Base-by-base conservation (phyloP, 2,888 invertebrate species). In the Pandemis corylana region DNA sequence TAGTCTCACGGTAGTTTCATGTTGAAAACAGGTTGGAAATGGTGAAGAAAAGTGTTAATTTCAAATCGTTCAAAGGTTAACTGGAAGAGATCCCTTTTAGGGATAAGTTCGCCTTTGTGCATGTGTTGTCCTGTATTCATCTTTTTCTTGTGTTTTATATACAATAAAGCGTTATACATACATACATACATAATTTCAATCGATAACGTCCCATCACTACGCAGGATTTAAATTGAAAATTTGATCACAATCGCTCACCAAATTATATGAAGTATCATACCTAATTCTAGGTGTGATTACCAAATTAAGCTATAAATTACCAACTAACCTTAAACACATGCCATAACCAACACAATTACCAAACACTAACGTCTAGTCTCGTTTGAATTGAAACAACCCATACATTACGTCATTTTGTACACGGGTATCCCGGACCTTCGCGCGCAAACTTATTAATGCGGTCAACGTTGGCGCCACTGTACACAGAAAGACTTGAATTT, bases 201-300 rank as follows among this genome's bases (percentile, higher is more conserved):
- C 13, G 41, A 62, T n/a, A 7, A n/a, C 7, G 7, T 13, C 36
- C 77, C 80, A 81, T 75, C 80, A 71, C 79, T 79, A 78, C 9
- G 36, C 66, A 72, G 75, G 75, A 77, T 75, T 76, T 77, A 75
- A 80, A 73, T 73, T 73, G 68, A 73, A 73, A 68, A 73, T 73
- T 69, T 64, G 46, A 68, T 73, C 56, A 65, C 73, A 64, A 41
- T 68, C 49, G 36, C 67, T 68, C 41, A 68, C 36, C 73, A 59
- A 80, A 80, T 82, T 81, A 76, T 70, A 46, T 71, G 12, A 78
- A 77, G 76, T 76, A 81, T 78, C 80, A 75, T 80, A 77, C 78
- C 78, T 76, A 78, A 75, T 79, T 82, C 81, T 80, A 82, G 80
- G 80, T 73, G 72, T 70, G 72, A 81, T 80, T 80, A 81, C 80